Conservation (phyloP, 2,113 vertebrate species). For the Psittacula cyanocephala region DNA sequence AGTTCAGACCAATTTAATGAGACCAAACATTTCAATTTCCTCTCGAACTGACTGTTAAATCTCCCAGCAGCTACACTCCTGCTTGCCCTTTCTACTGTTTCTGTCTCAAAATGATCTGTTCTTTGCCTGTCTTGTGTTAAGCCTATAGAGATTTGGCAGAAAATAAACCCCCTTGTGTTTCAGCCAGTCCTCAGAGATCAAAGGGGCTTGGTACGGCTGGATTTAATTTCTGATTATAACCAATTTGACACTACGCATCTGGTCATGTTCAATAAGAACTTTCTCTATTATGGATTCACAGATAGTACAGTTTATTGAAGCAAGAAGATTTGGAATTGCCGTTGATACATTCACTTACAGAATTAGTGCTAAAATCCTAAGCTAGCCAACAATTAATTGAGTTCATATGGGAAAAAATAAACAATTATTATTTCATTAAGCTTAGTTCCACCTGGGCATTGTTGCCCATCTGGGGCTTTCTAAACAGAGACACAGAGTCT, state of each 20-base stretch:
- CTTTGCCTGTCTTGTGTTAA: background rate
- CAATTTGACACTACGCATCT: background rate
- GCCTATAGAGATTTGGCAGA: background rate
- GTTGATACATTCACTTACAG: fast-evolving
- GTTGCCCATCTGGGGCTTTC: background rate
- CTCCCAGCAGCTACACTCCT: background rate
- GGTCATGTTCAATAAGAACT: background rate
- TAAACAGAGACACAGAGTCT: background rate
- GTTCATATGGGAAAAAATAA: background rate
- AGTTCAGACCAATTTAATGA: background rate
- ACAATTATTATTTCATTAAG: background rate
- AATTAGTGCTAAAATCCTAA: background rate
- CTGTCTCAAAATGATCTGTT: background rate
- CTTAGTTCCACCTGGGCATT: background rate
- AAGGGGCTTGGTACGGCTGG: fast-evolving
- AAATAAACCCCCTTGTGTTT: background rate
- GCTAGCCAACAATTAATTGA: background rate
- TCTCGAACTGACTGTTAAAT: background rate
- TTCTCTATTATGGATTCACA: background rate
- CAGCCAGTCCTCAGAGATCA: background rate
- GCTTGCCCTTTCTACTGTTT: background rate
- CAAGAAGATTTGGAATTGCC: background rate
- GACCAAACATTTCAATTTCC: background rate
- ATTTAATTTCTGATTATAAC: background rate
- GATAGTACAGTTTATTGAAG: background rate